Conservation (phyloP, 2,113 vertebrate genomes). For the Mesocricetus auratus region DNA sequence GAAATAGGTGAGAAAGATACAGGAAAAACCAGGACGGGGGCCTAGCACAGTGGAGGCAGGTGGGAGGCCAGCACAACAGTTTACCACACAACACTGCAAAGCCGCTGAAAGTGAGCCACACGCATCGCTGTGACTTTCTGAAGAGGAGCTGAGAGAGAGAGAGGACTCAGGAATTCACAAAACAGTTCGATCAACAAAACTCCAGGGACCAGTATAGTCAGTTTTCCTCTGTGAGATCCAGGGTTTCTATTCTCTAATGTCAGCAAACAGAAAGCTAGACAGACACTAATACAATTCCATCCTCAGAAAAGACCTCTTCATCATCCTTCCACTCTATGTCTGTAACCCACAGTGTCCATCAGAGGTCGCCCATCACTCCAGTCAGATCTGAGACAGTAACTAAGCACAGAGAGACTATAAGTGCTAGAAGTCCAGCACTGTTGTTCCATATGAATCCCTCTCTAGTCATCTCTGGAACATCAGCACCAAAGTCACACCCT, state of each 20-base stretch:
- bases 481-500: not conserved
- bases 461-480: not conserved
- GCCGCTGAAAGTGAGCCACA: conserved; percentile 2
- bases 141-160: not conserved
- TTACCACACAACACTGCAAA: no score
- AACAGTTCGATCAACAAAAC: conserved; percentile 20
- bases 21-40: conserved; percentile 32
- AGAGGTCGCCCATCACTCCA: not conserved
- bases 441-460: not conserved
- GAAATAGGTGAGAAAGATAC: conserved; percentile 45
- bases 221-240: conserved; percentile 35
- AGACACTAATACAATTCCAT: no score
- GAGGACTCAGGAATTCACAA: not conserved
- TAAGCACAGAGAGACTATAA: rapidly evolving
- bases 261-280: not conserved
- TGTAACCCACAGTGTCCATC: not conserved
- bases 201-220: not conserved
- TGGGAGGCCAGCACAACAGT: not conserved
- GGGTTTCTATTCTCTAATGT: conserved; percentile 27
- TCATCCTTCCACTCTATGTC: not conserved
- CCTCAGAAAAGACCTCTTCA: not conserved
- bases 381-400: not conserved
- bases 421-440: no score
- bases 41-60: not conserved
- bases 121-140: not conserved